Conservation (phyloP, 2,888 invertebrate species). For the Amphipoea oculea region DNA sequence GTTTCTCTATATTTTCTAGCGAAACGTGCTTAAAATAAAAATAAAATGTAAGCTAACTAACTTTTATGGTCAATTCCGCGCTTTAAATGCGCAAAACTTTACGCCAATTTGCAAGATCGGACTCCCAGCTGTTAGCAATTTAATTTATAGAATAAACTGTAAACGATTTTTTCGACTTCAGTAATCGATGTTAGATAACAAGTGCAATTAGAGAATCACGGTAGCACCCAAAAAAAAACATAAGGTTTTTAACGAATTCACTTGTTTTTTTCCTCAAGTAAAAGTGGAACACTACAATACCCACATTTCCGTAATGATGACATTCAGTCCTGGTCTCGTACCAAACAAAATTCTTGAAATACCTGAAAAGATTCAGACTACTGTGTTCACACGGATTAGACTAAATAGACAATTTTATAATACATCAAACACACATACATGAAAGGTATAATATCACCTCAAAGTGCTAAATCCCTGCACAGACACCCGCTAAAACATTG, state of each 20-base stretch:
- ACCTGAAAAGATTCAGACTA: neutral
- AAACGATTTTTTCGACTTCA: neutral
- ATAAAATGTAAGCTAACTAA: constrained; percentile 29
- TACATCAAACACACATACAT: neutral
- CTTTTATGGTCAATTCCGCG: constrained; percentile 46
- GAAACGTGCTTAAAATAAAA: constrained; percentile 42
- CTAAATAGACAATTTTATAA: neutral
- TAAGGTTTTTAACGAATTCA: neutral
- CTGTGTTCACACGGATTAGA: too few relatives aligned
- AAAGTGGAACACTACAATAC: neutral
- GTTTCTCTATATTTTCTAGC: constrained; percentile 39
- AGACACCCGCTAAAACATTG: constrained; percentile 50
- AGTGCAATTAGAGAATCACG: neutral
- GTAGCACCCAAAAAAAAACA: neutral
- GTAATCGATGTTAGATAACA: constrained; percentile 20
- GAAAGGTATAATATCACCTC: constrained; percentile 19
- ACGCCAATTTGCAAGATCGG: constrained; percentile 55
- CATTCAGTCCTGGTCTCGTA: neutral
- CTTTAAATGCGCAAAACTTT: constrained; percentile 43
- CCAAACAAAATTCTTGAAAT: neutral
- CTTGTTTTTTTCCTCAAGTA: neutral
- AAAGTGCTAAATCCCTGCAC: constrained; percentile 33
- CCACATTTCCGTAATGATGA: neutral
- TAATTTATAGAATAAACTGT: constrained; percentile 43
- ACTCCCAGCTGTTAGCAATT: constrained; percentile 51